Percentiles rank a stretch among this genome's conserved stretches.
Evolutionary conservation across 2,113 vertebrate genomes (phyloP).

Genomic region (Poecile atricapillus): DNA sequence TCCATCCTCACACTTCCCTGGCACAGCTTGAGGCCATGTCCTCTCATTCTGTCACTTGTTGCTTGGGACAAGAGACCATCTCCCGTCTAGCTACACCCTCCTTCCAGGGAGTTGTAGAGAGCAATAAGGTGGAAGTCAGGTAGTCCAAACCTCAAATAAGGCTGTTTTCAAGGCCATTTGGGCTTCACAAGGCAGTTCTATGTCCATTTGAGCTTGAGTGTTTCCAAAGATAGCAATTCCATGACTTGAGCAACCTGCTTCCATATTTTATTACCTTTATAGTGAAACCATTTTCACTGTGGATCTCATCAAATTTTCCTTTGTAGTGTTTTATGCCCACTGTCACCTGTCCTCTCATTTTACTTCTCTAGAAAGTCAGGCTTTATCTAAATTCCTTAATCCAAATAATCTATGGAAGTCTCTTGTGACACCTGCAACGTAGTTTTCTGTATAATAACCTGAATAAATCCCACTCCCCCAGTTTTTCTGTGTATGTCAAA

Average conservation of each 20-base stretch:
- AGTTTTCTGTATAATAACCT: neutral
- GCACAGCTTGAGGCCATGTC: neutral
- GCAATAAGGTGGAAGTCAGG: neutral
- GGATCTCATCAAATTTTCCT: neutral
- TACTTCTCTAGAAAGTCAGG: neutral
- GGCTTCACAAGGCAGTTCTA: neutral
- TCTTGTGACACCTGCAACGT: rapidly evolving
- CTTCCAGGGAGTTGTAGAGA: neutral
- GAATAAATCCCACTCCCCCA: neutral
- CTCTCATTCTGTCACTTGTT: neutral
- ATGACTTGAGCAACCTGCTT: neutral
- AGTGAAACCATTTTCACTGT: neutral
- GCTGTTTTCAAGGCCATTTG: neutral
- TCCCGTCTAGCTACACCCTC: neutral
- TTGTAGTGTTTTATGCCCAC: neutral
- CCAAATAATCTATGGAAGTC: neutral
- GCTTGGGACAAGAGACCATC: neutral
- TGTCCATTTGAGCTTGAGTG: neutral
- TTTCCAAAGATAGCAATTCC: neutral
- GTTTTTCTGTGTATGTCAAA: no score
- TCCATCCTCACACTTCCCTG: neutral
- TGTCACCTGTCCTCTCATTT: neutral
- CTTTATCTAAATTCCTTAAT: neutral
- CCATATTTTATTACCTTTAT: neutral
- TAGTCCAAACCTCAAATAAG: neutral